These are phyloP conservation scores for Cotesia glomerata DNA, from an alignment of 1,140 invertebrate genomes.

Conservation along the genomic window DNA sequence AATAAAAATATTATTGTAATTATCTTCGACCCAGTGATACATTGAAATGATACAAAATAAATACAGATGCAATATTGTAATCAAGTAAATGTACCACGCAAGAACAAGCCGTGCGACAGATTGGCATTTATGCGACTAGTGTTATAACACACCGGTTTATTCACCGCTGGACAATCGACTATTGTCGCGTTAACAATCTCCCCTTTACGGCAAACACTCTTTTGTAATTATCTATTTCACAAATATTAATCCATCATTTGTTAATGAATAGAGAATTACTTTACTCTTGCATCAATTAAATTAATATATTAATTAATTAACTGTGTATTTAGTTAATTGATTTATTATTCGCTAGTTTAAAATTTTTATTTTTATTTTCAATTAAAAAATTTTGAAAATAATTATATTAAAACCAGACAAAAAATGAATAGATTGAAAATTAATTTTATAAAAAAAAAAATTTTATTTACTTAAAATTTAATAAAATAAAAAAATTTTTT, in stretches of 20 bases:
- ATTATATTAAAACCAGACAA: too few relatives aligned
- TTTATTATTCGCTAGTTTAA: too few relatives aligned
- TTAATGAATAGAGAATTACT: neutral
- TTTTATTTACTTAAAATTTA: too few relatives aligned
- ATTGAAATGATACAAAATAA: conserved; percentile 17
- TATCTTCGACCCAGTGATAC: neutral
- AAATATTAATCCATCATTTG: too few relatives aligned
- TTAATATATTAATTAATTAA: too few relatives aligned
- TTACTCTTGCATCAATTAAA: neutral
- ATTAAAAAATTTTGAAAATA: too few relatives aligned
- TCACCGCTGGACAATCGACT: conserved; percentile 47
- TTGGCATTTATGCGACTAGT: conserved; percentile 48
- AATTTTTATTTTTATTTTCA: too few relatives aligned
- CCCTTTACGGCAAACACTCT: neutral
- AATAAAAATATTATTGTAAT: too few relatives aligned
- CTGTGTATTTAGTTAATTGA: too few relatives aligned
- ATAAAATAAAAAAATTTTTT: too few relatives aligned
- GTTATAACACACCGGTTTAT: conserved; percentile 47
- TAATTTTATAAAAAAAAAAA: neutral
- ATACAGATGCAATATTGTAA: conserved; percentile 46
- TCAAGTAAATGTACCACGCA: conserved; percentile 54
- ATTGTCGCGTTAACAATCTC: conserved; percentile 38
- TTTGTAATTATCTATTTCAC: neutral
- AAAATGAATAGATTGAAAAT: too few relatives aligned
- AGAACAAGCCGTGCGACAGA: conserved; percentile 42